Percentiles rank a stretch among this genome's conserved stretches.
These are phyloP conservation scores for Diglossa cyanea DNA, from an alignment of 2,797 vertebrate species.

Conservation along the genomic window DNA sequence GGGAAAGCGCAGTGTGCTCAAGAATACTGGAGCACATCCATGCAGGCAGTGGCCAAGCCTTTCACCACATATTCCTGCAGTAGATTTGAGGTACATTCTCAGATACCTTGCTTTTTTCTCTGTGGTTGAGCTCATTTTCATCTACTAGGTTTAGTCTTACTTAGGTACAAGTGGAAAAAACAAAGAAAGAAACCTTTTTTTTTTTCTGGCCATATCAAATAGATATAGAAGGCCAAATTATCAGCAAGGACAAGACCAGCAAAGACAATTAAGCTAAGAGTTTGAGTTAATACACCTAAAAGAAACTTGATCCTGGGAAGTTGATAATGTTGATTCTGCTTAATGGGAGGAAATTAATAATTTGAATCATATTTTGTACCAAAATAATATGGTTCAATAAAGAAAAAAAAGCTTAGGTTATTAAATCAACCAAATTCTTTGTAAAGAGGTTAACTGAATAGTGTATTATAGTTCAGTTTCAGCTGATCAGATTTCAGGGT, in stretches of 20 bases:
- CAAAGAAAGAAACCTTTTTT: not conserved
- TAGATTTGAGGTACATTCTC: not conserved
- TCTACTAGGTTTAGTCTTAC: not conserved
- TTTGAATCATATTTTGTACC: conserved; percentile 2
- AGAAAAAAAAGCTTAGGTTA: not conserved
- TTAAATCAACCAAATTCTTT: conserved; percentile 10
- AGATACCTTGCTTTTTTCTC: not conserved
- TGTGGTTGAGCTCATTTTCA: not conserved
- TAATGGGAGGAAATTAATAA: conserved; percentile 48
- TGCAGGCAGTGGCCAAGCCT: not conserved
- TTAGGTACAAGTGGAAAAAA: not conserved
- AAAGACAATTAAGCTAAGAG: not conserved
- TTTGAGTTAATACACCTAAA: conserved; percentile 9
- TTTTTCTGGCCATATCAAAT: not conserved
- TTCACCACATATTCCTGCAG: not conserved
- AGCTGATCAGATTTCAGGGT: not conserved
- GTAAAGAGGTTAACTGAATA: not conserved
- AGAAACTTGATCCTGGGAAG: conserved; percentile 8
- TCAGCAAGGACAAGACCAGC: not conserved
- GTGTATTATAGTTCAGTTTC: not conserved
- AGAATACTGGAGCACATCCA: not conserved
- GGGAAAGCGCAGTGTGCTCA: not conserved
- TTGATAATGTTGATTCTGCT: not conserved
- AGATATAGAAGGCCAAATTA: conserved; percentile 11
- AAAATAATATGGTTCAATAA: not conserved